Evolutionary conservation across 1,140 invertebrate genomes (phyloP).

Genomic region (Chionoecetes opilio): DNA sequence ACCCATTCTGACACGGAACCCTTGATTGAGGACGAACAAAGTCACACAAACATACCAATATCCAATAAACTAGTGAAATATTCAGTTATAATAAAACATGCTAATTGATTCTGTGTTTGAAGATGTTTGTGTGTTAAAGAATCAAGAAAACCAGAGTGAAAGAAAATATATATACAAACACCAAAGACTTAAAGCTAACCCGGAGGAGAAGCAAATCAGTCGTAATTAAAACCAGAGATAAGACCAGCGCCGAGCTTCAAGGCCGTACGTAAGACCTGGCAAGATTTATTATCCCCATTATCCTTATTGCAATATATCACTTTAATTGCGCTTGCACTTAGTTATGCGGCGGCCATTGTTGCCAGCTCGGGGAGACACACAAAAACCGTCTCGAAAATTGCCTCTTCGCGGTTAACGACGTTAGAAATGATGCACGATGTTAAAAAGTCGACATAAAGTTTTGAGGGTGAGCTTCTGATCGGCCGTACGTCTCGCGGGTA

Average conservation of each 20-base stretch:
- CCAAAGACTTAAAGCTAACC: neutral
- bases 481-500: slow-evolving; percentile 49
- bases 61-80: neutral
- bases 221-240: slow-evolving; percentile 62
- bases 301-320: slow-evolving; percentile 73
- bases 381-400: slow-evolving; percentile 58
- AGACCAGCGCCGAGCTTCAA: slow-evolving; percentile 57
- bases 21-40: slow-evolving; percentile 33
- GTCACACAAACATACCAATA: neutral
- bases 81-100: too few relatives aligned
- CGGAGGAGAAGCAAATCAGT: slow-evolving; percentile 12
- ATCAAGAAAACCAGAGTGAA: neutral
- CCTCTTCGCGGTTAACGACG: slow-evolving; percentile 62
- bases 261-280: slow-evolving; percentile 55
- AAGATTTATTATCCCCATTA: slow-evolving; percentile 67
- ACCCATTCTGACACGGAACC: neutral
- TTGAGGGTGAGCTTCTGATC: slow-evolving; percentile 53
- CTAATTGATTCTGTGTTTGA: neutral
- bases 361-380: slow-evolving; percentile 60
- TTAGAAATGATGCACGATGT: slow-evolving; percentile 67
- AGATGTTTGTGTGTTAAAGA: neutral
- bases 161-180: neutral
- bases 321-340: slow-evolving; percentile 73
- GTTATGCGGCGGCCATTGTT: slow-evolving; percentile 70
- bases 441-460: neutral